phyloP scores from a whole-genome alignment of 2,888 invertebrate genomes.

The Crossocerus cetratus region DNA sequence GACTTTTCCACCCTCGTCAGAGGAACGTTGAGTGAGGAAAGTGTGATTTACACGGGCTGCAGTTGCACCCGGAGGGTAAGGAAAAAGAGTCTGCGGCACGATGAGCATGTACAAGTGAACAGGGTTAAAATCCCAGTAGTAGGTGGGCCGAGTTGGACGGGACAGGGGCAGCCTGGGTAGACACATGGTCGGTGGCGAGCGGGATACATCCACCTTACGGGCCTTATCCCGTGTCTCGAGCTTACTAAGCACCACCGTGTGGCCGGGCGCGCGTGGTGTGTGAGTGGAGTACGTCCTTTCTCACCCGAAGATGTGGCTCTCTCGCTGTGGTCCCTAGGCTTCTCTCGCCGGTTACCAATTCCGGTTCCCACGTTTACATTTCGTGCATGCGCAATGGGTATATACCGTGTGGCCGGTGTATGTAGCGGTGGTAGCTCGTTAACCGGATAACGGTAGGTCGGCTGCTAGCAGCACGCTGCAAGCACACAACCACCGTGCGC shows the following conservation, averaged over 20 bases:
- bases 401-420: slow-evolving; percentile 66
- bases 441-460: slow-evolving; percentile 77
- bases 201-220: too few species aligned
- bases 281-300: slow-evolving; percentile 50
- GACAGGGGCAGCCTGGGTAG: neutral
- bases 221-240: slow-evolving; percentile 1
- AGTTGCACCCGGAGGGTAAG: too few species aligned
- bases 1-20: too few species aligned
- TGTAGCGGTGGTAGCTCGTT: slow-evolving; percentile 76
- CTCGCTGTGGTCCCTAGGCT: slow-evolving; percentile 48
- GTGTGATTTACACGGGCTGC: too few species aligned
- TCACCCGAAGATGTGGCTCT: slow-evolving; percentile 49
- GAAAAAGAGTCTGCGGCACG: too few species aligned
- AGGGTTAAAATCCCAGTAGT: neutral
- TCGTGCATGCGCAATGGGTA: slow-evolving; percentile 76
- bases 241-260: slow-evolving; percentile 30
- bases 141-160: neutral
- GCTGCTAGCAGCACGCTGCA: slow-evolving; percentile 59
- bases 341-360: slow-evolving; percentile 62
- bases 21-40: too few species aligned
- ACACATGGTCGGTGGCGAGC: neutral
- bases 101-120: neutral
- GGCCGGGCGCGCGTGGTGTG: too few species aligned
- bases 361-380: slow-evolving; percentile 78
- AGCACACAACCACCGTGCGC: slow-evolving; percentile 53